These are phyloP conservation scores for Sepioteuthis lessoniana DNA, from an alignment of 2,888 invertebrate species.

Conservation along the genomic window DNA sequence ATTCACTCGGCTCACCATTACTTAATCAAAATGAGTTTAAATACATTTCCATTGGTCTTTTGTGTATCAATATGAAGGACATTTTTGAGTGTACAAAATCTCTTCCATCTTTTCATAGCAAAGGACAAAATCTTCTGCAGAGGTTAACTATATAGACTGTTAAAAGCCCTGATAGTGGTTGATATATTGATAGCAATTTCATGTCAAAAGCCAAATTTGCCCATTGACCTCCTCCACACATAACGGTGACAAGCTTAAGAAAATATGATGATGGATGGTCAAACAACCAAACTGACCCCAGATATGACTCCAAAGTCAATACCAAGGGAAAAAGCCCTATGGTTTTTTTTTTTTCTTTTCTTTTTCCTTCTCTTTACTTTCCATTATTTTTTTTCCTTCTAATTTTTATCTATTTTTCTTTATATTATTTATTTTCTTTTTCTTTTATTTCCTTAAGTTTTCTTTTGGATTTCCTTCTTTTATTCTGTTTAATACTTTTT, in stretches of 20 bases:
- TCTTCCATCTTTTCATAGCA: neutral
- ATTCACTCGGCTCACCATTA: neutral
- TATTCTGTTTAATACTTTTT: no score
- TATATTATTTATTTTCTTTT: no score
- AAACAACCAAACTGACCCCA: neutral
- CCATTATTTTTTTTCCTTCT: no score
- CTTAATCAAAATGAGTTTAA: neutral
- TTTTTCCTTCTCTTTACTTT: no score
- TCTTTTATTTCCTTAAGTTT: no score
- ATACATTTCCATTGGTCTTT: neutral
- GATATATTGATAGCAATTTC: conserved; percentile 23
- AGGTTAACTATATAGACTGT: neutral
- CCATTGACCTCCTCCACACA: neutral
- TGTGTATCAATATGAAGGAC: neutral
- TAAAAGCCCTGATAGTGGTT: neutral
- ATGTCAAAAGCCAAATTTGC: neutral
- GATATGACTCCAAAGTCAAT: neutral
- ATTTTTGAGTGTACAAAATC: neutral
- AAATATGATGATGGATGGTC: conserved; percentile 20
- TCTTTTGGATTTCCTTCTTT: no score
- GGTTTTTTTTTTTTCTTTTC: no score
- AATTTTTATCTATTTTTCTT: no score
- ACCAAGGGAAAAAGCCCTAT: no score
- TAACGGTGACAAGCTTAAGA: neutral
- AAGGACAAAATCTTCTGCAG: neutral